Base-by-base conservation (phyloP, 2,888 invertebrate genomes). In the Hoplodrina blanda region DNA sequence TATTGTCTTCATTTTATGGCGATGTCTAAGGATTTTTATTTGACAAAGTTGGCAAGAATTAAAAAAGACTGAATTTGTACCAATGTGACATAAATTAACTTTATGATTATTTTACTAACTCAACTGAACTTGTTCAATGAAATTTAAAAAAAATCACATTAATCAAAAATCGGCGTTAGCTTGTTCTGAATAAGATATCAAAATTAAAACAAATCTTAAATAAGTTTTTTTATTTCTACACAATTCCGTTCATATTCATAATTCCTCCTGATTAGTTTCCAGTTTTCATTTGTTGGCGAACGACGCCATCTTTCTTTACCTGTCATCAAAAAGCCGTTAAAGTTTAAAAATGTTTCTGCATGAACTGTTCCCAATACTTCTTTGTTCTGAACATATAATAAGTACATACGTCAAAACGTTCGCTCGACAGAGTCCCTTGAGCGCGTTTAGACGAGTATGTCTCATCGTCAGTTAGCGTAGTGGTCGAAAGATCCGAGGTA, bases 401-500 rank as follows among this genome's bases (percentile, higher is more conserved):
- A 92, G 92, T 92, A 92, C 90, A 85, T 85, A 87, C 76, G 78
- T 78, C 78, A 69, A 72, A 66, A 72, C 62, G 46, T 76, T 75
- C 69, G 71, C 72, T 62, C 78, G 87, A 87, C 88, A 88, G 87
- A 63, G 89, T 85, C 81, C 82, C 68, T 74, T 67, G 62, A 67
- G 76, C 72, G 78, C 78, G 75, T 70, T 92, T 93, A 96, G 85
- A 96, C 95, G 82, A 96, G 96, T 86, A 90, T 85, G 88, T 95
- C 95, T 95, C 95, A 95, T 87, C 93, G 96, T 98, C 97, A 98
- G 97, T 98, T 98, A 92, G 98, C 97, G 96, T 98, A 98, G 95
- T 99, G 99, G 96, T 99, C 99, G 95, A 99, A 99, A 33, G 99
- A 99, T 86, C 99, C 99, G 92, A 99, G 97, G 96, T 99, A 99